Conservation (phyloP, 2,797 vertebrate genomes). For the Masticophis lateralis region DNA sequence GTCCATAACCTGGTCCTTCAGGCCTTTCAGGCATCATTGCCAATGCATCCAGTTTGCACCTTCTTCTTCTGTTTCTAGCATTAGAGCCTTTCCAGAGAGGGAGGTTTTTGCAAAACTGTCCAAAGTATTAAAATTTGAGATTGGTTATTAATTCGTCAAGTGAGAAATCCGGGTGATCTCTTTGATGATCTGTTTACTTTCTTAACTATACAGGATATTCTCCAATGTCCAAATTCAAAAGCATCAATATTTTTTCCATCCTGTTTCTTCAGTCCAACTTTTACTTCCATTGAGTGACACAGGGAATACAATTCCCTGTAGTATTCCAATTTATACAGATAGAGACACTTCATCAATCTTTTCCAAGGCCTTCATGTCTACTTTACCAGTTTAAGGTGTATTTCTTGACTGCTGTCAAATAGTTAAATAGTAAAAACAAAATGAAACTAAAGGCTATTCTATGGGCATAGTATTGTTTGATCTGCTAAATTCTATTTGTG, state of each 20-base stretch:
- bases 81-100: background rate
- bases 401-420: background rate
- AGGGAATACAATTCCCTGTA: background rate
- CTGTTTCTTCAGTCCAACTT: background rate
- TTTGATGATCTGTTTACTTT: background rate
- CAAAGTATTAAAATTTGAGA: background rate
- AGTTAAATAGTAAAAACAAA: background rate
- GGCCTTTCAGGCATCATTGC: background rate
- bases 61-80: background rate
- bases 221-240: background rate
- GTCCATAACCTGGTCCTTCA: background rate
- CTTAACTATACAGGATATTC: background rate
- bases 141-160: background rate
- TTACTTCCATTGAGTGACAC: background rate
- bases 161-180: background rate
- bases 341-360: background rate
- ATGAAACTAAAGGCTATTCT: background rate
- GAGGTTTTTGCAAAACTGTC: background rate
- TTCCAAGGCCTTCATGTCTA: background rate
- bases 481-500: background rate
- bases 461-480: background rate
- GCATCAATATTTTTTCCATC: background rate
- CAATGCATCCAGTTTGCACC: fast-evolving
- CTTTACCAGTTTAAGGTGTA: background rate
- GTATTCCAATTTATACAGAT: background rate